Conservation (phyloP, 2,888 invertebrate species). For the Agonum fuliginosum region DNA sequence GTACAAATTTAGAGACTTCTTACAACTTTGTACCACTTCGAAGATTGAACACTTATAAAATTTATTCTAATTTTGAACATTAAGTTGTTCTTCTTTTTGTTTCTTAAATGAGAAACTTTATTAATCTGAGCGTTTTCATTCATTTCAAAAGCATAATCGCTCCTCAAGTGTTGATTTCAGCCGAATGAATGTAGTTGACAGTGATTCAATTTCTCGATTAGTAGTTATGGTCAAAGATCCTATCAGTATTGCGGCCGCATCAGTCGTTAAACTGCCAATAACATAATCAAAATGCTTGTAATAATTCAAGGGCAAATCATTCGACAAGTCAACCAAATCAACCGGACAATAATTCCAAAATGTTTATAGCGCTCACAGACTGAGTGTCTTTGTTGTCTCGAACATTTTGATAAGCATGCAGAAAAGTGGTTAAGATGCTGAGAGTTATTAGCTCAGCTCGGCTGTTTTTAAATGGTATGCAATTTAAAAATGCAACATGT, state of each 20-base stretch:
- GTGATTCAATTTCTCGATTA: too few relatives aligned
- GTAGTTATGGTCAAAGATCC: neutral
- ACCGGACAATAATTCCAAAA: neutral
- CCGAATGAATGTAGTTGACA: too few relatives aligned
- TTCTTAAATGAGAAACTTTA: too few relatives aligned
- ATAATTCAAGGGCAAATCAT: slow-evolving; percentile 39
- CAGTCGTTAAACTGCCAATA: slow-evolving; percentile 1
- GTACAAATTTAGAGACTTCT: too few relatives aligned
- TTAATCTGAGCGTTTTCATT: too few relatives aligned
- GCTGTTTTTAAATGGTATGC: slow-evolving; percentile 34
- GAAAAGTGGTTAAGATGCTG: slow-evolving; percentile 4
- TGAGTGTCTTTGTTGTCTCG: neutral
- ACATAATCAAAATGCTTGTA: neutral
- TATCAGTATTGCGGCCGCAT: neutral
- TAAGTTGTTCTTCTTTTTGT: too few relatives aligned
- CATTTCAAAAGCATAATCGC: too few relatives aligned
- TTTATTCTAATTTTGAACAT: too few relatives aligned
- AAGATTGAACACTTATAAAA: too few relatives aligned
- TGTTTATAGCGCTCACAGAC: neutral
- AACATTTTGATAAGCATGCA: slow-evolving; percentile 1
- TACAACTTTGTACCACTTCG: too few relatives aligned
- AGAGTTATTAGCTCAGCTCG: slow-evolving; percentile 6
- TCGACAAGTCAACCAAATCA: slow-evolving; percentile 11
- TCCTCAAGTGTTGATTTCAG: too few relatives aligned
- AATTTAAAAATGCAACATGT: slow-evolving; percentile 56